Percentiles rank a stretch among this genome's conserved stretches.
phyloP scores from a whole-genome alignment of 2,888 invertebrate genomes.

The Choreutis nemorana region DNA sequence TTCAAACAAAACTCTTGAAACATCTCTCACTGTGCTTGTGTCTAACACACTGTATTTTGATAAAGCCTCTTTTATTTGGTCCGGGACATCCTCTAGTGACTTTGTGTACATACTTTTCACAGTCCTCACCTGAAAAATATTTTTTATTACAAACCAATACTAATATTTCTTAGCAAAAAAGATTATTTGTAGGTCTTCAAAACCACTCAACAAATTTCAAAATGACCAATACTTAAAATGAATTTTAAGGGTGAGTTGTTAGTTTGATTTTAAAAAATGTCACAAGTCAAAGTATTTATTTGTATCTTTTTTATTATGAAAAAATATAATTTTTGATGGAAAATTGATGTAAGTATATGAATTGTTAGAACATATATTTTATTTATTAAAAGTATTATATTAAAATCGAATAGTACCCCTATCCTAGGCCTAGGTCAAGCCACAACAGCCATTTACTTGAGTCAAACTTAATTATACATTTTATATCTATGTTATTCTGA shows the following conservation, averaged over 20 bases:
- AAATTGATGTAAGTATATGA: too few species aligned
- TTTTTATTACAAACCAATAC: conserved; percentile 1
- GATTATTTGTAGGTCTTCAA: conserved; percentile 5
- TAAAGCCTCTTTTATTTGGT: conserved; percentile 15
- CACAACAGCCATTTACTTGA: too few species aligned
- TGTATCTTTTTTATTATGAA: too few species aligned
- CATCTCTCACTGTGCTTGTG: conserved; percentile 26
- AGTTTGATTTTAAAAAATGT: too few species aligned
- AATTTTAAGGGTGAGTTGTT: not conserved
- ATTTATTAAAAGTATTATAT: too few species aligned
- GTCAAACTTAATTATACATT: too few species aligned
- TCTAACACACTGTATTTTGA: conserved; percentile 28
- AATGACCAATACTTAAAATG: not conserved
- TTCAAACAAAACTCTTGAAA: conserved; percentile 40
- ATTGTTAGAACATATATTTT: conserved; percentile 1
- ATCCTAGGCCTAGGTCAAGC: too few species aligned
- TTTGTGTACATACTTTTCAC: conserved; percentile 26
- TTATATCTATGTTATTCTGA: too few species aligned
- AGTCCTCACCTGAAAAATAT: conserved; percentile 24
- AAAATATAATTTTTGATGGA: too few species aligned
- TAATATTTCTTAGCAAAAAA: too few species aligned
- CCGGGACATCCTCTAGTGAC: conserved; percentile 20
- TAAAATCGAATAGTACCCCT: too few species aligned
- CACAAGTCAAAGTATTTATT: too few species aligned
- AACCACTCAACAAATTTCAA: conserved; percentile 1